Evolutionary conservation across 2,888 invertebrate genomes (phyloP).

Genomic region (Drosophila quinaria): DNA sequence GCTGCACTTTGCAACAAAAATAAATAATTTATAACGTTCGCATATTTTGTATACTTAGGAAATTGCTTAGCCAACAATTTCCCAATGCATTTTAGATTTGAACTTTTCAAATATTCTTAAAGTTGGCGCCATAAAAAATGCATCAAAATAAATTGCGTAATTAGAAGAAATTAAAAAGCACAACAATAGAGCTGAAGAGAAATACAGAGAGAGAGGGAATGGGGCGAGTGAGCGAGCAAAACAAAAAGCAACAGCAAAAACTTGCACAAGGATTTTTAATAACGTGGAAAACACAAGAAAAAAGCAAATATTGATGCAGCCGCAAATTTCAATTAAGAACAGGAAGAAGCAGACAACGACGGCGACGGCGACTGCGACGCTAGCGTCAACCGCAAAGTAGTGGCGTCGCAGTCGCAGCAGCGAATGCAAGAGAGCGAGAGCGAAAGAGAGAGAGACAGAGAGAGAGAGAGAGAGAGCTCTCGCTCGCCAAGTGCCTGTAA

Average conservation of each 20-base stretch:
- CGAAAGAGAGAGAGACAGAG: conserved; percentile 22
- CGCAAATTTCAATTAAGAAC: conserved; percentile 84
- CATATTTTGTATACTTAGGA: not conserved
- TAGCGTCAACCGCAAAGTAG: conserved; percentile 58
- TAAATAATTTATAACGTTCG: not conserved
- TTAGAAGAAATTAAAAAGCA: conserved; percentile 72
- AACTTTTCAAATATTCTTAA: conserved; percentile 26
- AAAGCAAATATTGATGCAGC: conserved; percentile 83
- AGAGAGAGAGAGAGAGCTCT: conserved; percentile 24
- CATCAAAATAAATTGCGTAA: conserved; percentile 70
- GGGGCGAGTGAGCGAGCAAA: conserved; percentile 42
- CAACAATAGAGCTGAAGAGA: conserved; percentile 45
- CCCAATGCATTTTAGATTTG: conserved; percentile 1
- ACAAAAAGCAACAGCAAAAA: conserved; percentile 65
- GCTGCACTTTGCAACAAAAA: not conserved
- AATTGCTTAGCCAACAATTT: conserved; percentile 10
- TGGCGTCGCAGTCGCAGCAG: conserved; percentile 31
- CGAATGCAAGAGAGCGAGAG: conserved; percentile 21
- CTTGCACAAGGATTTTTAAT: conserved; percentile 82
- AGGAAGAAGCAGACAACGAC: conserved; percentile 76
- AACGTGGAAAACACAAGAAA: conserved; percentile 83
- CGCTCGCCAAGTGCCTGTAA: conserved; percentile 73
- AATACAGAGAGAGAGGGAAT: not conserved
- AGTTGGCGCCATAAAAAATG: conserved; percentile 65
- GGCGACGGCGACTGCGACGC: conserved; percentile 41